Base-by-base conservation (phyloP, 2,113 vertebrate species). In the Camelus bactrianus region DNA sequence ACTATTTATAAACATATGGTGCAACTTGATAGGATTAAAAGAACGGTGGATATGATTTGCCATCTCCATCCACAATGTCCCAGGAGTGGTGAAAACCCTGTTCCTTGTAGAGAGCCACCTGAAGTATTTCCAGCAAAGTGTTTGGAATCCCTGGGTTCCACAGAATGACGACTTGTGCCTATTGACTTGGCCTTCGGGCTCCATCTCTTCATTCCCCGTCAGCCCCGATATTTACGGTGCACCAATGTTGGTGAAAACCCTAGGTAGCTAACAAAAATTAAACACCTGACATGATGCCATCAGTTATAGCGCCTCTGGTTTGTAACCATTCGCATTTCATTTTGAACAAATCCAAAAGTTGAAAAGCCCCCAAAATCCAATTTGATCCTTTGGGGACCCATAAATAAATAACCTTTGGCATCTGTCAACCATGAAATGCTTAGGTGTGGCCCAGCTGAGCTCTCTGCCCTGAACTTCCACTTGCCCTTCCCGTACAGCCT, bases 1-100 rank as follows among this genome's bases (percentile, higher is more conserved):
- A 92, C 87, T 84, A 87, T 97, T 97, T 96, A 95, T 92, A 93
- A 97, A 93, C 92, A 96, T 72, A 90, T 77, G 88, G 88, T 92
- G 80, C 30, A 32, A 64, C 88, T 50, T 88, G 87, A 96, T 95
- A 62, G 75, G 50, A 77, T 94, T 88, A 92, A 88, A 86, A 83
- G 42, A 95, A 95, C 67, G 83, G 87, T 80, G 94, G 94, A 83
- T 65, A 79, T 69, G 60, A 94, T 87, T 95, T 89, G 72, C 84
- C 38, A 60, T 96, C 79, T 91, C 50, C 35, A 86, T 83, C 79
- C 8, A 60, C 50, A 58, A 24, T 15, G 73, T 93, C 90, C 84
- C 56, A 83, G 30, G 75, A 93, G 58, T 48, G 38, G 83, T 76
- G 19, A 84, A 93, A 95, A 76, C 69, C 26, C 30, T 48, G 17